Percentiles rank a stretch among this genome's conserved stretches.
Evolutionary conservation across 1,140 invertebrate genomes (phyloP).

Genomic region (Vollenhovia emeryi): DNA sequence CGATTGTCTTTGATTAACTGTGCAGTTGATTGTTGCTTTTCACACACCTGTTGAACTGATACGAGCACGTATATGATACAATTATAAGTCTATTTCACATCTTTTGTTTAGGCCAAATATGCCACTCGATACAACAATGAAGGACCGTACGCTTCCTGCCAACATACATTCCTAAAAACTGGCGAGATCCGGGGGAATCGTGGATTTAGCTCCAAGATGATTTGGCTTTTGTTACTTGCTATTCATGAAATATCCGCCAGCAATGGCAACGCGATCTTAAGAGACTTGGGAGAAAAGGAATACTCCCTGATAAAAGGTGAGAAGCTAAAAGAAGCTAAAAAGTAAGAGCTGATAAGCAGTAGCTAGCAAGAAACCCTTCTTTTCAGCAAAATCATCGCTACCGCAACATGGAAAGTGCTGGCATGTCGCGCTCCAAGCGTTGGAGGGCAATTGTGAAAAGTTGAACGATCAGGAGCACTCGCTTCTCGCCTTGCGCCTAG

Average conservation of each 20-base stretch:
- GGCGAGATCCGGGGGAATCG: background rate
- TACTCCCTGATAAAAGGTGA: conserved; percentile 76
- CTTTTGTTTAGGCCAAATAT: background rate
- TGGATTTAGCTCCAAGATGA: conserved; percentile 12
- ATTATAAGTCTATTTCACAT: background rate
- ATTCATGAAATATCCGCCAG: conserved; percentile 34
- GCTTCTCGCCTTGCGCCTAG: conserved; percentile 87
- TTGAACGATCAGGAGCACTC: conserved; percentile 88
- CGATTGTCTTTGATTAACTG: background rate
- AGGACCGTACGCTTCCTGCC: background rate
- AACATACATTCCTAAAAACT: background rate
- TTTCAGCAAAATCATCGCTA: conserved; percentile 79
- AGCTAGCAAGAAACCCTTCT: conserved; percentile 8
- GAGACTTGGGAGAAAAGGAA: conserved; percentile 77
- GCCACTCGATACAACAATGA: background rate
- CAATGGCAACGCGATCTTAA: conserved; percentile 67
- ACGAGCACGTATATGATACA: background rate
- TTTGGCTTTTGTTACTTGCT: conserved; percentile 39
- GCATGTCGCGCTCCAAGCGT: conserved; percentile 85
- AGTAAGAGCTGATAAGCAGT: background rate
- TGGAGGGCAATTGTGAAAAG: conserved; percentile 86
- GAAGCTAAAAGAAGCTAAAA: conserved; percentile 20
- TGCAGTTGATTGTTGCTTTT: background rate
- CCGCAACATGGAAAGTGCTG: conserved; percentile 88
- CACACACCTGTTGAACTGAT: background rate